Conservation (phyloP, 2,797 vertebrate genomes). For the Ciconia nigra region DNA sequence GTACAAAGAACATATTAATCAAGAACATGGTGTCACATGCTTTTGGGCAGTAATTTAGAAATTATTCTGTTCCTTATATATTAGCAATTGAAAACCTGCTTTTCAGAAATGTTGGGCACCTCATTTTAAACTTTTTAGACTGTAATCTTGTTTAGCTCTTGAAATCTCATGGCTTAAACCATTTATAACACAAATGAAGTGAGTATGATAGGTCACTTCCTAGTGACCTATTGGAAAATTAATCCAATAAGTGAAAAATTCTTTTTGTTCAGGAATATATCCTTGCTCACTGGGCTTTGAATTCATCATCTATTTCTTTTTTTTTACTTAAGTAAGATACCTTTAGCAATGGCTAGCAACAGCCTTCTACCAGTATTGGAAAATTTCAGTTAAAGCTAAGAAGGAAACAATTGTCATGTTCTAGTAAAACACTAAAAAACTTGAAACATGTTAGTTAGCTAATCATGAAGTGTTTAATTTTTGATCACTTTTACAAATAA, state of each 20-base stretch:
- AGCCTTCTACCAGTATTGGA: background rate
- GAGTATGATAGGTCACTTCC: background rate
- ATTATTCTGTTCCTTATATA: background rate
- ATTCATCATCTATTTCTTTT: background rate
- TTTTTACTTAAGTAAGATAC: background rate
- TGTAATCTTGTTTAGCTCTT: background rate
- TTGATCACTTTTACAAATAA: background rate
- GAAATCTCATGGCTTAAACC: background rate
- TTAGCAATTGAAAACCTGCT: background rate
- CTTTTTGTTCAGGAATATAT: background rate
- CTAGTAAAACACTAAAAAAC: background rate
- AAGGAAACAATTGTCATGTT: background rate
- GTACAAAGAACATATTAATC: background rate
- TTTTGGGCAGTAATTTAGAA: conserved; percentile 5
- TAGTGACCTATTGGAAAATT: background rate
- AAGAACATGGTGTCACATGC: background rate
- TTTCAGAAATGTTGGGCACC: background rate
- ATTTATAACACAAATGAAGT: background rate
- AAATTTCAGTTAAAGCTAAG: background rate
- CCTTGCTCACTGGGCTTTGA: background rate
- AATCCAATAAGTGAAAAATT: background rate
- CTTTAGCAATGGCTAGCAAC: background rate
- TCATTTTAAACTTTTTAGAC: background rate
- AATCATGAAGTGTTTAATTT: background rate
- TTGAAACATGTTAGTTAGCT: background rate